A percentile compares a stretch with the other conserved stretches of the same genome.
Evolutionary conservation across 2,888 invertebrate species (phyloP).

Genomic region (Aphodius sticticus): DNA sequence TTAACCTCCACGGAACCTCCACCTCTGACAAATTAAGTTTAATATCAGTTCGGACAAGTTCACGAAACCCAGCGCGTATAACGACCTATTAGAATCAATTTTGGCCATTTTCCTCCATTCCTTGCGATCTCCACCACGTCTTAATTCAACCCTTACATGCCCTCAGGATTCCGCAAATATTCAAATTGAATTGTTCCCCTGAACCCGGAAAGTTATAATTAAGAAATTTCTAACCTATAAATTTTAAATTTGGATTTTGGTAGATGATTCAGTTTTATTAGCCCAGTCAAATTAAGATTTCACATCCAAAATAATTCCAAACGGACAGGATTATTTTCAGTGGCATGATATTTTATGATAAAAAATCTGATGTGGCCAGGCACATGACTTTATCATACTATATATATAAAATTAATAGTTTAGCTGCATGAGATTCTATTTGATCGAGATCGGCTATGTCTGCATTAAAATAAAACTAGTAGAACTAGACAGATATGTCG

Average conservation of each 20-base stretch:
- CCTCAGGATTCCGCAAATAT: background rate
- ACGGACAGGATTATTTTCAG: background rate
- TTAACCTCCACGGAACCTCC: background rate
- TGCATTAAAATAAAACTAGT: too few relatives aligned
- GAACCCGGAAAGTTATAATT: background rate
- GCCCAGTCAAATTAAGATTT: too few relatives aligned
- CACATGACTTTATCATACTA: too few relatives aligned
- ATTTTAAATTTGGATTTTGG: background rate
- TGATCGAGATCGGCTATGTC: too few relatives aligned
- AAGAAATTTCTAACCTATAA: background rate
- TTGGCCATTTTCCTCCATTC: background rate
- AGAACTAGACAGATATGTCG: too few relatives aligned
- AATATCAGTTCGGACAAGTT: background rate
- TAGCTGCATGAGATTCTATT: too few relatives aligned
- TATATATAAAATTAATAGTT: too few relatives aligned
- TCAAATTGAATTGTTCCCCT: background rate
- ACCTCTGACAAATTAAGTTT: background rate
- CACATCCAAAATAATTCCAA: too few relatives aligned
- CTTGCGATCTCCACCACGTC: background rate
- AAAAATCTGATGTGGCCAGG: too few relatives aligned
- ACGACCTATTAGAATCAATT: background rate
- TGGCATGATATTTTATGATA: conserved; percentile 29
- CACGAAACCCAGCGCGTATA: background rate
- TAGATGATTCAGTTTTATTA: too few relatives aligned
- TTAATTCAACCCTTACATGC: background rate